Evolutionary conservation across 37 sponge, comb jelly and placozoan species (phyloP).

Genomic region (Cliona cf. orientalis): DNA sequence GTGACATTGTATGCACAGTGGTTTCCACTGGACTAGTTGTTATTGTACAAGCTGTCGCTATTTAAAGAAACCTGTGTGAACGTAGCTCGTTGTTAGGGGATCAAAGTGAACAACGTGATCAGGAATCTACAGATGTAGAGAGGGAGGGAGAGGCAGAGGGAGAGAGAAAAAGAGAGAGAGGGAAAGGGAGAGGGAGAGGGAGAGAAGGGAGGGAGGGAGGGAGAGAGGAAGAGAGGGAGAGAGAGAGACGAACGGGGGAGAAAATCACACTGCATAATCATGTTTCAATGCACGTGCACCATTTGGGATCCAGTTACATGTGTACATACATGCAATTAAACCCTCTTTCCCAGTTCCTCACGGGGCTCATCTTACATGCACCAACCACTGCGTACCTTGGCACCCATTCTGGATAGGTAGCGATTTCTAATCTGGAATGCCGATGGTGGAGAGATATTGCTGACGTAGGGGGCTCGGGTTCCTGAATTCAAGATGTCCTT

Average conservation of each 20-base stretch:
- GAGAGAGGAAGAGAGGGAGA: neutral
- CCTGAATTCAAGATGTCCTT: neutral
- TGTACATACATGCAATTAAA: neutral
- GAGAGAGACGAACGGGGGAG: neutral
- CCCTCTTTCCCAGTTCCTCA: neutral
- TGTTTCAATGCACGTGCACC: neutral
- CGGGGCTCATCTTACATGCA: too few relatives aligned
- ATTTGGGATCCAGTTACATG: neutral
- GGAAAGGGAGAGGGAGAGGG: neutral
- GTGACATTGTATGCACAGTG: neutral
- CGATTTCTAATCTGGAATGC: constrained; percentile 72
- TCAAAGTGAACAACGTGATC: constrained; percentile 34
- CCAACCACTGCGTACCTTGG: constrained; percentile 31
- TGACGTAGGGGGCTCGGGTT: constrained; percentile 16
- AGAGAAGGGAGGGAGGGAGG: constrained; percentile 16
- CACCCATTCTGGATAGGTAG: constrained; percentile 63
- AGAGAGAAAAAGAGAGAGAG: constrained; percentile 6
- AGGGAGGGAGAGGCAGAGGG: constrained; percentile 8
- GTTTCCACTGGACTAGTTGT: neutral
- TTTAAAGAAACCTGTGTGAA: constrained; percentile 1
- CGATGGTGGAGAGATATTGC: constrained; percentile 45
- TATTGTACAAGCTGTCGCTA: neutral
- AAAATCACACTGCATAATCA: neutral
- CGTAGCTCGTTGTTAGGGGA: constrained; percentile 22
- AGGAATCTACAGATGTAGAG: constrained; percentile 35